Percentiles rank a stretch among this genome's conserved stretches.
phyloP scores from a whole-genome alignment of 1,140 invertebrate species.

The Drosophila kohkoa region DNA sequence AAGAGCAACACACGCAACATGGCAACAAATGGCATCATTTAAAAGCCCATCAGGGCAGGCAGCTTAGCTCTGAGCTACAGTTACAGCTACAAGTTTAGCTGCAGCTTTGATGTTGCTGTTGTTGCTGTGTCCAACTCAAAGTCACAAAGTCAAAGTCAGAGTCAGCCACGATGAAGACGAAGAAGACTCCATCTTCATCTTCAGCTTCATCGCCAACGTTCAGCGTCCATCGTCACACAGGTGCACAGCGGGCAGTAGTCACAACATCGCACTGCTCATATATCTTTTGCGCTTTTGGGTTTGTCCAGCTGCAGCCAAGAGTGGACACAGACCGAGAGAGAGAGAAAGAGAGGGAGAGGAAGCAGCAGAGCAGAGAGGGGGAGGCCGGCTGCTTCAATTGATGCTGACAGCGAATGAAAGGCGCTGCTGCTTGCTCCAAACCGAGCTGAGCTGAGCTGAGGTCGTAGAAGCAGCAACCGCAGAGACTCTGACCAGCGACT shows the following conservation, averaged over 20 bases:
- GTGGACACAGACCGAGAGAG: not conserved
- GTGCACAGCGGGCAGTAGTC: conserved; percentile 82
- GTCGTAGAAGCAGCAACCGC: conserved; percentile 40
- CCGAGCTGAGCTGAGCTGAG: conserved; percentile 23
- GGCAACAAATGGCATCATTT: conserved; percentile 81
- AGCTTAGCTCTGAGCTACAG: conserved; percentile 36
- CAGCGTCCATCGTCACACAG: conserved; percentile 43
- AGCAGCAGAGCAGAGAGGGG: not conserved
- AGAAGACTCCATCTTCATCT: conserved; percentile 35
- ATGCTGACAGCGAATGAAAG: conserved; percentile 83
- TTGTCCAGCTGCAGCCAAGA: not conserved
- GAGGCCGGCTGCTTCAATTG: conserved; percentile 72
- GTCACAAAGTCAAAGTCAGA: conserved; percentile 25
- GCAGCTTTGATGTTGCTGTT: conserved; percentile 4
- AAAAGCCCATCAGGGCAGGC: conserved; percentile 71
- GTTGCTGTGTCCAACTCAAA: conserved; percentile 23
- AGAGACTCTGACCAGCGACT: conserved; percentile 21
- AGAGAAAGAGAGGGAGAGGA: not conserved
- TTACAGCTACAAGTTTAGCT: conserved; percentile 9
- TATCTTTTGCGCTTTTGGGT: conserved; percentile 59
- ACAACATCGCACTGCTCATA: conserved; percentile 78
- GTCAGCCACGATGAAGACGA: conserved; percentile 9
- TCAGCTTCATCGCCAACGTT: conserved; percentile 30
- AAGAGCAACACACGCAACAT: conserved; percentile 45
- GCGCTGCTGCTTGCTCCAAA: conserved; percentile 27